Percentiles rank a stretch among this genome's conserved stretches.
These are phyloP conservation scores for Ditula angustiorana DNA, from an alignment of 2,888 invertebrate species.

Conservation along the genomic window DNA sequence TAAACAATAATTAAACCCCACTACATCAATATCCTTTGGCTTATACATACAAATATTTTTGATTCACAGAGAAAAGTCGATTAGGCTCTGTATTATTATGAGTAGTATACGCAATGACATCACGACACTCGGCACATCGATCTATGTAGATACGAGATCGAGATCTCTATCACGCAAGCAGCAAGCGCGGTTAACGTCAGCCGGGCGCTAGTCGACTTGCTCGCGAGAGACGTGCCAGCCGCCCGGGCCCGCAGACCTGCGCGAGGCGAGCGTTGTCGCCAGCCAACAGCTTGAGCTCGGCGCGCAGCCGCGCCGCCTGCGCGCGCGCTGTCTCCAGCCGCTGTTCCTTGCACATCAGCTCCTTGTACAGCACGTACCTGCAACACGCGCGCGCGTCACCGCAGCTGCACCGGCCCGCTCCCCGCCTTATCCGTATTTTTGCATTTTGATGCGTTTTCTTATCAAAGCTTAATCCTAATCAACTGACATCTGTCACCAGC, in stretches of 20 bases:
- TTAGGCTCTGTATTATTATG: too few relatives aligned
- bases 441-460: neutral
- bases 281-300: slow-evolving; percentile 87
- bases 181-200: too few relatives aligned
- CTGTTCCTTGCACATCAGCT: slow-evolving; percentile 87
- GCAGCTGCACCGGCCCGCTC: slow-evolving; percentile 46
- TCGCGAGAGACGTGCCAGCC: too few relatives aligned
- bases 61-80: too few relatives aligned
- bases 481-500: neutral
- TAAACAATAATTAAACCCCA: too few relatives aligned
- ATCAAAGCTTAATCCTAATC: neutral
- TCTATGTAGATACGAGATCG: too few relatives aligned
- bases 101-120: too few relatives aligned
- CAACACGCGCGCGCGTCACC: slow-evolving; percentile 44
- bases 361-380: slow-evolving; percentile 88
- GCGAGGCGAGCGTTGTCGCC: slow-evolving; percentile 85
- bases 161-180: too few relatives aligned
- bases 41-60: too few relatives aligned
- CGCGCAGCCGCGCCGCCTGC: slow-evolving; percentile 86
- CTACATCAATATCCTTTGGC: too few relatives aligned
- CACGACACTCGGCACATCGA: too few relatives aligned
- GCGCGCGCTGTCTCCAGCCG: slow-evolving; percentile 86
- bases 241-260: slow-evolving; percentile 64
- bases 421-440: slow-evolving; percentile 21
- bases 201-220: too few relatives aligned